Percentiles rank a stretch among this genome's conserved stretches.
Evolutionary conservation across 2,113 vertebrate species (phyloP).

Genomic region (Delphinus delphis): DNA sequence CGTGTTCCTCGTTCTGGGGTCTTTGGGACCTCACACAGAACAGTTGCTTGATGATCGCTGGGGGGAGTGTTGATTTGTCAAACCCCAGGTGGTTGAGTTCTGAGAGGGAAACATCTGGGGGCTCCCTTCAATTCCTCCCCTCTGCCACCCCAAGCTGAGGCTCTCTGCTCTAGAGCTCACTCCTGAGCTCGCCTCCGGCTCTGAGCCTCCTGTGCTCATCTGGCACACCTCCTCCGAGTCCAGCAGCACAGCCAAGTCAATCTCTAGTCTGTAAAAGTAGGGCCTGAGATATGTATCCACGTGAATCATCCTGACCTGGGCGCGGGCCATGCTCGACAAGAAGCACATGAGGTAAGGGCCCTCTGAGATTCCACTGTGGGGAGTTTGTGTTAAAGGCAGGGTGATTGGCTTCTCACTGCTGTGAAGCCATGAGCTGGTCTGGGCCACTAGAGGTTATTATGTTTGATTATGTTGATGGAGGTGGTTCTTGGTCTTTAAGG

Average conservation of each 20-base stretch:
- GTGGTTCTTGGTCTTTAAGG: not conserved
- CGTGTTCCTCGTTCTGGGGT: not conserved
- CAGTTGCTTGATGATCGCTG: accelerated
- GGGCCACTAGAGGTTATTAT: not conserved
- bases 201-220: not conserved
- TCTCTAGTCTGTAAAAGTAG: not conserved
- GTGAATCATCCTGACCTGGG: not conserved
- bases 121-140: not conserved
- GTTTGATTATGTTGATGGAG: not conserved
- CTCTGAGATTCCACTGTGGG: not conserved
- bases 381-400: not conserved
- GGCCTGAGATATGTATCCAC: no score
- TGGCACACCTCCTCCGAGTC: not conserved
- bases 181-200: no score
- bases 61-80: not conserved
- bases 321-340: accelerated
- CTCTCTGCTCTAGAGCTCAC: not conserved
- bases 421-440: not conserved
- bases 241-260: not conserved
- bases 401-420: not conserved
- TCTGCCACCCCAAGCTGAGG: not conserved
- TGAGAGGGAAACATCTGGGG: not conserved
- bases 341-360: not conserved
- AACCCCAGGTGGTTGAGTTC: not conserved
- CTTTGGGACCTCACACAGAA: not conserved